A percentile compares a stretch with the other conserved stretches of the same genome.
Conservation (phyloP, 2,113 vertebrate genomes). For the Sinosuthora webbiana region DNA sequence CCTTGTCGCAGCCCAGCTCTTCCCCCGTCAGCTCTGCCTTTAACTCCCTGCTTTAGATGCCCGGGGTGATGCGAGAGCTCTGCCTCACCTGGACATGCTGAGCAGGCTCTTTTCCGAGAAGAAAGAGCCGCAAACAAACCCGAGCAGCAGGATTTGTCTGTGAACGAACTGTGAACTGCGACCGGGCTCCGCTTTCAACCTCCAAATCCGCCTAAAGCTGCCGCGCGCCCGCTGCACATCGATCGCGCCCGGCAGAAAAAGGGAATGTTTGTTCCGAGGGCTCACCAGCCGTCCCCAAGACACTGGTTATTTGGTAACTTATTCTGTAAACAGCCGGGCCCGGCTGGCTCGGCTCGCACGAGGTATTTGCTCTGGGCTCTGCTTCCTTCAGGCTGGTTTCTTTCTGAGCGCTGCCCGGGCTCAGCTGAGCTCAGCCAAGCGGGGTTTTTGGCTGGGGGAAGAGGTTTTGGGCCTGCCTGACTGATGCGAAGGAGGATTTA, state of each 20-base stretch:
- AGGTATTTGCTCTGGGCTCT: slow-evolving; percentile 33
- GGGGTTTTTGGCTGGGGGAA: neutral
- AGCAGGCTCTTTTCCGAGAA: slow-evolving; percentile 35
- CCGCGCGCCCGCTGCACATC: neutral
- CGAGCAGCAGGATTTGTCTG: slow-evolving; percentile 61
- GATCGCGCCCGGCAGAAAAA: neutral
- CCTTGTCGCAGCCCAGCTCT: neutral
- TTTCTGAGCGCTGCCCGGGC: neutral
- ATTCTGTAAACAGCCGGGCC: slow-evolving; percentile 51
- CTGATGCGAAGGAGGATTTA: neutral
- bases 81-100: slow-evolving; percentile 45
- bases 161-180: slow-evolving; percentile 66
- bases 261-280: slow-evolving; percentile 32
- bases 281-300: slow-evolving; percentile 49
- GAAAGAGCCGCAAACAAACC: slow-evolving; percentile 36
- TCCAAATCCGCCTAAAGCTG: slow-evolving; percentile 55
- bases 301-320: slow-evolving; percentile 62
- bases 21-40: neutral
- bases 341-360: slow-evolving; percentile 30
- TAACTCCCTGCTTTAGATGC: slow-evolving; percentile 34
- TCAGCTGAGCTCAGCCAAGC: neutral
- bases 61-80: neutral
- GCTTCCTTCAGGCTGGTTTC: neutral
- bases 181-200: slow-evolving; percentile 27
- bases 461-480: neutral